Evolutionary conservation across 2,113 vertebrate species (phyloP).

Genomic region (Heteronetta atricapilla): DNA sequence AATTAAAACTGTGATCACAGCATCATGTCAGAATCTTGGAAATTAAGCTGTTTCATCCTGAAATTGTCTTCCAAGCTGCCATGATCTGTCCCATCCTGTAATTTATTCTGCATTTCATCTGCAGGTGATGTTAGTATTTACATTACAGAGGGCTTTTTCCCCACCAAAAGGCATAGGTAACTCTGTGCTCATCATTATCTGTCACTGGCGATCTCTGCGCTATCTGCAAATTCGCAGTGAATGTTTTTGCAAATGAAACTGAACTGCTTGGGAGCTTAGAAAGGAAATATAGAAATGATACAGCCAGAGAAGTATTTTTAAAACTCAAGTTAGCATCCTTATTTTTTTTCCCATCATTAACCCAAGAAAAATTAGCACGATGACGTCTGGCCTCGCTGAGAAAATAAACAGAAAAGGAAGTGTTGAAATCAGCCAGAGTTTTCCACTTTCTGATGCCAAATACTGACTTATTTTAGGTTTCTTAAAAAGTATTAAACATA

Average conservation of each 20-base stretch:
- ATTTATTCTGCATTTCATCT: neutral
- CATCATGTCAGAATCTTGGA: neutral
- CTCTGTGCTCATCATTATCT: fast-evolving
- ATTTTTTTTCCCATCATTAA: neutral
- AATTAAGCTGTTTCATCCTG: neutral
- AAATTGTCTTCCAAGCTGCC: neutral
- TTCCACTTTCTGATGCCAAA: neutral
- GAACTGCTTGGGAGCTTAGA: neutral
- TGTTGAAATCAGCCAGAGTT: neutral
- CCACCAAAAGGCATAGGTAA: neutral
- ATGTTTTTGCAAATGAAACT: neutral
- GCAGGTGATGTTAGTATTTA: neutral
- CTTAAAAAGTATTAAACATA: neutral
- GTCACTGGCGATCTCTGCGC: fast-evolving
- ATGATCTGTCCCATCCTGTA: neutral
- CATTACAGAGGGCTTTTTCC: neutral
- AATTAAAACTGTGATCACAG: neutral
- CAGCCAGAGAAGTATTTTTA: neutral
- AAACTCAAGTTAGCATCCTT: neutral
- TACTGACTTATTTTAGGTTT: neutral
- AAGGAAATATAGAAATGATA: fast-evolving
- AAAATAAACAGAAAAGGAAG: slow-evolving; percentile 7
- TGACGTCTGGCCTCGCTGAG: neutral
- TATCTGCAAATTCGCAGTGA: neutral
- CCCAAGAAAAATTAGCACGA: neutral